Evolutionary conservation across 1,140 invertebrate genomes (phyloP), one percentile per base, ranked within the genome.

Genomic region (Trachymyrmex septentrionalis): DNA sequence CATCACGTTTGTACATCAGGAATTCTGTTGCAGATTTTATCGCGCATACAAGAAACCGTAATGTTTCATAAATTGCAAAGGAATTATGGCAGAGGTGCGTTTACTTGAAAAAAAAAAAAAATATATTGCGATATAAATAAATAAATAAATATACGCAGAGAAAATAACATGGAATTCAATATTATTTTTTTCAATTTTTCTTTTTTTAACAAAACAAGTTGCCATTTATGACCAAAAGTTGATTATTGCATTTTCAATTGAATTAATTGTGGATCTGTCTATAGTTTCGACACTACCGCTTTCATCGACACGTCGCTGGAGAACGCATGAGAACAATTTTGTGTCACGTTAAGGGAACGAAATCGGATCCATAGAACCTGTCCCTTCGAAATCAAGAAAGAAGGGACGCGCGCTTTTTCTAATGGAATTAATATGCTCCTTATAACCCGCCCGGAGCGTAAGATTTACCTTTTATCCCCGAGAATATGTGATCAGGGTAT

Each of bases 401-500:
- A 14, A 76, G 24, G 34, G 85, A 81, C 61, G 88, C 84, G 75
- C 85, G 90, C 73, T 85, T 92, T 91, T 91, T 92, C 86, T 92
- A 92, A 92, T 92, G 91, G 91, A 92, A 92, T 92, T 92, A 92
- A 92, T 92, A 88, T n/a, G 87, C 88, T 92, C 91, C 91, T 92
- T 94, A 94, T 94, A 94, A 94, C 93, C 92, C 92, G 93, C 92
- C 90, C 89, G 85, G 66, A 89, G 90, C 89, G 81, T 55, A 92
- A 93, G 93, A 94, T 94, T 93, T 92, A 92, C 93, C 93, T 95
- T 94, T 94, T 93, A 95, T 94, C 91, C 92, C 91, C 53, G 86
- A 92, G 94, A 95, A 95, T 95, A 95, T 95, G 94, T 94, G 94
- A 95, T 95, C 95, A 95, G 93, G 94, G 94, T 95, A 95, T 95